Conservation (phyloP, 2,888 invertebrate genomes). For the Fragum whitleyi region DNA sequence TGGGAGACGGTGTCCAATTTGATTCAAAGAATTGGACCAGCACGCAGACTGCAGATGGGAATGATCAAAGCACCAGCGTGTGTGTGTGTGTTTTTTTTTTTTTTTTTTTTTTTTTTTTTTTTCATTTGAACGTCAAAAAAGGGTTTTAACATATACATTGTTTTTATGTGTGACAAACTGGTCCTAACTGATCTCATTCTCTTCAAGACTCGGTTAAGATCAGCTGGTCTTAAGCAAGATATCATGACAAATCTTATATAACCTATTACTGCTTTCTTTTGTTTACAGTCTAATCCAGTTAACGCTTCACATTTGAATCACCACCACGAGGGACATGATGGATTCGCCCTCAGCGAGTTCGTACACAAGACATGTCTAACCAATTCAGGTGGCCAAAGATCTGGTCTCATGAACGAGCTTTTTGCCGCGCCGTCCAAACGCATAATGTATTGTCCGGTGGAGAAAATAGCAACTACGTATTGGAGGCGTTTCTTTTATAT, state of each 20-base stretch:
- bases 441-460: slow-evolving; percentile 50
- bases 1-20: too few relatives aligned
- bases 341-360: slow-evolving; percentile 13
- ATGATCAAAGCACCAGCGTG: too few relatives aligned
- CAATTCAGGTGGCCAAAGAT: background rate
- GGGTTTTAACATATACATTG: too few relatives aligned
- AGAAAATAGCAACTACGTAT: slow-evolving; percentile 51
- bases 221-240: too few relatives aligned
- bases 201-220: background rate
- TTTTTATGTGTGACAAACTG: background rate
- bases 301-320: background rate
- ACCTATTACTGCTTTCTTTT: background rate
- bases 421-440: slow-evolving; percentile 22
- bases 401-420: slow-evolving; percentile 16
- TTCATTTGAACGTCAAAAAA: too few relatives aligned
- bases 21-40: too few relatives aligned
- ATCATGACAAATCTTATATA: background rate
- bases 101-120: background rate
- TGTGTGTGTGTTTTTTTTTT: too few relatives aligned
- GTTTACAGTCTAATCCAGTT: background rate
- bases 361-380: slow-evolving; percentile 6
- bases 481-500: slow-evolving; percentile 51
- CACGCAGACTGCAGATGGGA: too few relatives aligned
- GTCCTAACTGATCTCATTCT: background rate
- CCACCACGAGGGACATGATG: slow-evolving; percentile 31